phyloP scores from a whole-genome alignment of 2,888 invertebrate genomes.

The Trimorus sp. region DNA sequence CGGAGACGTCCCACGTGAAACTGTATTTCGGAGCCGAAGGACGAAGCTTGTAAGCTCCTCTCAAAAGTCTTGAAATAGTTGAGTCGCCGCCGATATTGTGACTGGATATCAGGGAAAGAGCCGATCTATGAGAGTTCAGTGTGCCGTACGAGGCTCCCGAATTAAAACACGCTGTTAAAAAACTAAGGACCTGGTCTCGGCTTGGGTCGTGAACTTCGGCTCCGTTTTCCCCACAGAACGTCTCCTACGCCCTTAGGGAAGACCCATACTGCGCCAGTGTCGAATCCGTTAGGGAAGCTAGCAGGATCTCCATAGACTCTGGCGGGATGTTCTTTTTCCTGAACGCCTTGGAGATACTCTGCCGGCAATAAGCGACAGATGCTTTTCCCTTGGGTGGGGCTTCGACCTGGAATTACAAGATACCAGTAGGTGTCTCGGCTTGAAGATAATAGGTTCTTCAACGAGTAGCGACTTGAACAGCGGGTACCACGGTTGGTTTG shows the following conservation, averaged over 20 bases:
- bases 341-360: neutral
- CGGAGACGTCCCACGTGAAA: constrained; percentile 36
- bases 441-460: constrained; percentile 26
- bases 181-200: neutral
- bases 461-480: constrained; percentile 23
- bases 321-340: too few species aligned
- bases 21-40: constrained; percentile 37
- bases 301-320: neutral
- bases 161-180: neutral
- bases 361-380: constrained; percentile 51
- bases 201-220: neutral
- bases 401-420: constrained; percentile 16
- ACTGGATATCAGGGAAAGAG: constrained; percentile 12
- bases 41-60: constrained; percentile 9
- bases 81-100: constrained; percentile 12
- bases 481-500: constrained; percentile 41
- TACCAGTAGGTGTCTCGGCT: constrained; percentile 19
- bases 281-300: neutral
- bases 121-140: constrained; percentile 24
- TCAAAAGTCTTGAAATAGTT: constrained; percentile 2
- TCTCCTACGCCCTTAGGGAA: neutral
- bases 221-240: neutral
- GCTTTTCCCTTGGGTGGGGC: constrained; percentile 30
- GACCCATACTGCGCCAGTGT: neutral
- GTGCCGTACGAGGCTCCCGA: constrained; percentile 14